phyloP scores from a whole-genome alignment of 2,797 vertebrate species.

The Diceros bicornis region DNA sequence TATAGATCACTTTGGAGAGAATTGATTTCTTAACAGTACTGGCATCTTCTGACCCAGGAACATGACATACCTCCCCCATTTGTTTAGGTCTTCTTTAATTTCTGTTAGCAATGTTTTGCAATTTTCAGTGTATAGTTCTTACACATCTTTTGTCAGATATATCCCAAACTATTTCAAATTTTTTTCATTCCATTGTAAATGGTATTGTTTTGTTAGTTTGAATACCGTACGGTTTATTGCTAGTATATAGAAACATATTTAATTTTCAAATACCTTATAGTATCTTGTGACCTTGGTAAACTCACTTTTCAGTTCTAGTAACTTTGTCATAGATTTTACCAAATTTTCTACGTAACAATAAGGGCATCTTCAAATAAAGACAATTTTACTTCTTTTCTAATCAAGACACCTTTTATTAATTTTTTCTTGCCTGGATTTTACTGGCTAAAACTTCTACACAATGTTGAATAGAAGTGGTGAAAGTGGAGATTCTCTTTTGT shows the following conservation, averaged over 20 bases:
- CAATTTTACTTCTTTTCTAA: neutral
- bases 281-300: neutral
- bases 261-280: constrained; percentile 5
- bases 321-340: neutral
- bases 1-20: neutral
- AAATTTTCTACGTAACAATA: neutral
- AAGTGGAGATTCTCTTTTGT: neutral
- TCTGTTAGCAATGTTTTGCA: neutral
- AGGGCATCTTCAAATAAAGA: neutral
- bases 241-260: neutral
- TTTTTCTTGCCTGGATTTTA: neutral
- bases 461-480: neutral
- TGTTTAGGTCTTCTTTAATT: neutral
- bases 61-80: neutral
- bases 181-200: neutral
- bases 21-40: neutral
- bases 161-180: neutral
- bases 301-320: neutral
- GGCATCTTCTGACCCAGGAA: neutral
- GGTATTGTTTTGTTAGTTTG: neutral
- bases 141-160: neutral
- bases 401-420: neutral
- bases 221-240: neutral
- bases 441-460: neutral
- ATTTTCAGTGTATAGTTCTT: neutral